phyloP scores from a whole-genome alignment of 2,113 vertebrate genomes.

The Atherinomorus stipes region DNA sequence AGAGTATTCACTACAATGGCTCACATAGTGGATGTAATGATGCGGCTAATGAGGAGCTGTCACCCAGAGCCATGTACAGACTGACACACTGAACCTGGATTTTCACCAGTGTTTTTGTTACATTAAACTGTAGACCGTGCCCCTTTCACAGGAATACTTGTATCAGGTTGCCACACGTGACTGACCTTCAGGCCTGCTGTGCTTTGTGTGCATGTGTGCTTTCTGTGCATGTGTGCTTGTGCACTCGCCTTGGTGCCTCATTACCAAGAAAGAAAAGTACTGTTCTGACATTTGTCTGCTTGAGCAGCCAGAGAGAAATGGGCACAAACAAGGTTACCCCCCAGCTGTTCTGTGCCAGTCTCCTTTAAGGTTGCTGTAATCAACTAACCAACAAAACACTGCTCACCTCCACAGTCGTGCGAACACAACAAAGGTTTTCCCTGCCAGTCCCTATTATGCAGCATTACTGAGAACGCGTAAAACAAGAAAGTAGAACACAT shows the following conservation, averaged over 20 bases:
- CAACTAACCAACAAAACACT: slow-evolving; percentile 31
- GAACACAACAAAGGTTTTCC: slow-evolving; percentile 20
- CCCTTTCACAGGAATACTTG: slow-evolving; percentile 9
- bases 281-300: slow-evolving; percentile 27
- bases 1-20: background rate
- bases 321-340: slow-evolving; percentile 38
- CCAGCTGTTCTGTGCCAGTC: slow-evolving; percentile 21
- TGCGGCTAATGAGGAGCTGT: slow-evolving; percentile 40
- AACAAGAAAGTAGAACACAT: background rate
- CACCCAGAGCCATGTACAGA: slow-evolving; percentile 4
- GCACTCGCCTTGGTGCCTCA: slow-evolving; percentile 8
- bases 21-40: slow-evolving; percentile 33
- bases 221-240: background rate
- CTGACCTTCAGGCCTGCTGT: slow-evolving; percentile 10
- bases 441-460: slow-evolving; percentile 6
- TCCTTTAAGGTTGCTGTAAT: slow-evolving; percentile 35
- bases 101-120: slow-evolving; percentile 30
- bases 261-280: slow-evolving; percentile 42
- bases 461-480: slow-evolving; percentile 19
- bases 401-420: slow-evolving; percentile 12
- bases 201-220: background rate
- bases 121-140: slow-evolving; percentile 18
- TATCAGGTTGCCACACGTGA: slow-evolving; percentile 27
- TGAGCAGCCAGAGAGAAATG: slow-evolving; percentile 29
- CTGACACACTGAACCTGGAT: slow-evolving; percentile 19